These are phyloP conservation scores for Zaprionus camerounensis DNA, from an alignment of 1,140 invertebrate species.

Conservation along the genomic window DNA sequence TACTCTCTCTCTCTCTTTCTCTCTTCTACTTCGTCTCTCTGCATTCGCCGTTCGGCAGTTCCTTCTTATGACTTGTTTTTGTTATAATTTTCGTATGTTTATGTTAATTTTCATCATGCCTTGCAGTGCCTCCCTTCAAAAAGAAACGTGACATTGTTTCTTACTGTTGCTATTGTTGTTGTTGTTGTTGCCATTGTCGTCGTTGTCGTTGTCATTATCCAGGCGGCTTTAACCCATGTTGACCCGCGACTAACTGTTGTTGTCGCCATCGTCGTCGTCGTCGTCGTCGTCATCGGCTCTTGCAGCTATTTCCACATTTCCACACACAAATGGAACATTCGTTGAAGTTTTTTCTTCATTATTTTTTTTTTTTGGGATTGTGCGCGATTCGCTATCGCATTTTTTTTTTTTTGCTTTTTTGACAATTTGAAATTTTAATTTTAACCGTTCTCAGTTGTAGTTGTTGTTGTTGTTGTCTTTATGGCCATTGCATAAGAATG, in stretches of 20 bases:
- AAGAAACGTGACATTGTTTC: slow-evolving; percentile 48
- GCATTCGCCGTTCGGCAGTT: background rate
- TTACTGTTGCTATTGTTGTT: background rate
- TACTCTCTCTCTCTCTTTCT: background rate
- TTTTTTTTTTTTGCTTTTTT: slow-evolving; percentile 6
- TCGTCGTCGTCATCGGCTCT: slow-evolving; percentile 11
- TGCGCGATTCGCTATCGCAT: slow-evolving; percentile 32
- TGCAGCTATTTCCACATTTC: slow-evolving; percentile 52
- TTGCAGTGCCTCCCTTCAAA: background rate
- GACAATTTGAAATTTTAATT: slow-evolving; percentile 38
- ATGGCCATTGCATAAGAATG: slow-evolving; percentile 32
- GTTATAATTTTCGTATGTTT: slow-evolving; percentile 62
- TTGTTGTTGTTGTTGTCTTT: slow-evolving; percentile 17
- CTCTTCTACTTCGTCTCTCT: background rate
- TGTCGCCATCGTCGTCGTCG: slow-evolving; percentile 13
- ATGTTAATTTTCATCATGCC: slow-evolving; percentile 46
- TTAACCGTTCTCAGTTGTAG: slow-evolving; percentile 34
- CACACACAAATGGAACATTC: slow-evolving; percentile 48
- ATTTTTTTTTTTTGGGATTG: slow-evolving; percentile 15
- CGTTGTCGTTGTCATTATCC: slow-evolving; percentile 42
- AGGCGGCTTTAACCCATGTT: slow-evolving; percentile 51
- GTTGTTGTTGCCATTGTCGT: slow-evolving; percentile 15
- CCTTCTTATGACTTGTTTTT: slow-evolving; percentile 50
- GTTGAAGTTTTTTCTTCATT: background rate
- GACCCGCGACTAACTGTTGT: slow-evolving; percentile 47